Base-by-base conservation (phyloP, 2,888 invertebrate species). In the Tetropium fuscum region DNA sequence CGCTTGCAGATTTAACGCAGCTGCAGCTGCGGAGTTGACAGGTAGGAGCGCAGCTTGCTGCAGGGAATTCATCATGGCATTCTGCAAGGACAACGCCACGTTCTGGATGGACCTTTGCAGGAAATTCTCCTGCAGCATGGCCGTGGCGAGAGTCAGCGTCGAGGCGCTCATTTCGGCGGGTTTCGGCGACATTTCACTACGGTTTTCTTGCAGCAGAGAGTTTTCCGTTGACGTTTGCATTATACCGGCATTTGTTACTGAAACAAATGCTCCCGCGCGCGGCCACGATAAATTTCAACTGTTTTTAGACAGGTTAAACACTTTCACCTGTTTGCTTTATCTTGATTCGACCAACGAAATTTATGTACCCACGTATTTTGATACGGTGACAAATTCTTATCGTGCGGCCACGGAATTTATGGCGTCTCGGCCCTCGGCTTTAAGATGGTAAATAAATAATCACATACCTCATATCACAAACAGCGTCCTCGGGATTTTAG, bases 41-140 rank as follows among this genome's bases (percentile, higher is more conserved):
- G 93, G 93, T 71, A 94, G 80, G 16, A 94, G 83, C 0, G 93
- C 93, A 1, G 93, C 94, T 76, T 93, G 91, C 79, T 93, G 93
- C 66, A 94, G 82, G 6, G 93, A 92, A 74, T 89, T 91, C 83
- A 94, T 90, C 87, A 94, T 90, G 5, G 93, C 92, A 76, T 91
- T 92, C 81, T 94, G 94, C 48, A 94, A 83, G 8, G 92, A 91
- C 67, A 93, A 84, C 25, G 93, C 92, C 45, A 93, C 92, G 73
- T 89, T 90, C 80, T 91, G 91, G 11, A 87, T 81, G 30, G 83
- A 83, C 47, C 84, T 75, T 71, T 83, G 84, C 68, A 88, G 80
- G 81, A 88, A 84, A 68, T 87, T 87, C 77, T 88, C 88, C 79
- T 88, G 87, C 69, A 87, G 78, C 68, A 89, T 87, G 44, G 88